Conservation (phyloP, 2,113 vertebrate genomes). For the Mixornis gularis region DNA sequence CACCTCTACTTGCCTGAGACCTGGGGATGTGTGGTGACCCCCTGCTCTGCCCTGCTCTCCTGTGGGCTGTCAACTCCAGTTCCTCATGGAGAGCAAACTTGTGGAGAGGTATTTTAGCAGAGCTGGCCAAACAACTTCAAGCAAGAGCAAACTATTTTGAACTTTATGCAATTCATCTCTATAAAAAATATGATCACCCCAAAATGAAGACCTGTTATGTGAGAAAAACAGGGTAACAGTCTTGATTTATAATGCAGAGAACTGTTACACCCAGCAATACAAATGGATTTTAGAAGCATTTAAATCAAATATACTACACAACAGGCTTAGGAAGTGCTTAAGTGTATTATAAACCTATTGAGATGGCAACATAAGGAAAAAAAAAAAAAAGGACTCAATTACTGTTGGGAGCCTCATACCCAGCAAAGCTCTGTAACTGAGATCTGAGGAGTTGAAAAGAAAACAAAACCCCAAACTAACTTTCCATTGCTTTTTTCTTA, state of each 20-base stretch:
- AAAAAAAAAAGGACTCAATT: neutral
- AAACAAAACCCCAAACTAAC: neutral
- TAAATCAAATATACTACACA: neutral
- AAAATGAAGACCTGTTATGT: neutral
- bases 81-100: neutral
- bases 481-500: neutral
- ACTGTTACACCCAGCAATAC: neutral
- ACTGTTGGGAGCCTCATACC: neutral
- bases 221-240: neutral
- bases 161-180: neutral
- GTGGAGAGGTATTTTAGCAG: neutral
- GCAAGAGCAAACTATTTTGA: neutral
- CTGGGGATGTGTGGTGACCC: neutral
- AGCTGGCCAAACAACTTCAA: neutral
- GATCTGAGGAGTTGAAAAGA: neutral
- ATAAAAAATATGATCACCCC: neutral
- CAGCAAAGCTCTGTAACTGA: neutral
- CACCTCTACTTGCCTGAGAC: rapidly evolving
- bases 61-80: neutral
- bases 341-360: neutral
- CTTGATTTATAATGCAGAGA: neutral
- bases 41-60: neutral
- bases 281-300: neutral
- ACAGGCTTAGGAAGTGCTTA: neutral
- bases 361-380: neutral